These are phyloP conservation scores for Corynorhinus townsendii DNA, from an alignment of 2,113 vertebrate genomes.

Conservation along the genomic window DNA sequence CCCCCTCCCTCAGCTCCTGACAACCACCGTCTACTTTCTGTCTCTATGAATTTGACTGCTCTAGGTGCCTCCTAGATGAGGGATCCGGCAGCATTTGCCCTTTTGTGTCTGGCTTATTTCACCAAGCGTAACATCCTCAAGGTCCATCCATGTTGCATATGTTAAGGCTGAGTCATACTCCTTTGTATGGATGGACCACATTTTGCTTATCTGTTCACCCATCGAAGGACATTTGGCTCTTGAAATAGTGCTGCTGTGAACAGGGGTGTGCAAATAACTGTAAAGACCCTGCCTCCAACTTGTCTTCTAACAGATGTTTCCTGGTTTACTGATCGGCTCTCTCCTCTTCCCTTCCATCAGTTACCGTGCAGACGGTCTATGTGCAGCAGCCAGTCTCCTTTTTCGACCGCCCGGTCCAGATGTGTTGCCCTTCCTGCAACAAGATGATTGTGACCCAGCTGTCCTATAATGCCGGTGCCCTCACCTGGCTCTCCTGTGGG, in stretches of 20 bases:
- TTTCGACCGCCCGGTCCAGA: slow-evolving; percentile 84
- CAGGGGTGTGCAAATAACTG: accelerated
- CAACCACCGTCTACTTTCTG: accelerated
- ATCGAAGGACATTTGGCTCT: accelerated
- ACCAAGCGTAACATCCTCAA: background rate
- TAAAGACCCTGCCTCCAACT: background rate
- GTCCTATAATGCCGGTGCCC: slow-evolving; percentile 78
- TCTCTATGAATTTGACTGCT: background rate
- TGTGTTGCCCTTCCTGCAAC: slow-evolving; percentile 84
- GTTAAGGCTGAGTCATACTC: background rate
- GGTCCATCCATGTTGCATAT: background rate
- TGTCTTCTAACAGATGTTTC: accelerated
- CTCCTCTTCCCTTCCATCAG: slow-evolving; percentile 33
- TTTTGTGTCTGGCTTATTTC: background rate
- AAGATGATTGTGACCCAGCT: slow-evolving; percentile 83
- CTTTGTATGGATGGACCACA: accelerated
- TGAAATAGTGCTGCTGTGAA: accelerated
- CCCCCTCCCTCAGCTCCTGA: background rate
- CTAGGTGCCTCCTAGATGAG: accelerated
- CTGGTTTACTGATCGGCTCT: background rate
- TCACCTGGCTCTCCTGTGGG: slow-evolving; percentile 89
- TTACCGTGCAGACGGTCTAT: slow-evolving; percentile 84
- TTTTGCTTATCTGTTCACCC: background rate
- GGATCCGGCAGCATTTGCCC: background rate
- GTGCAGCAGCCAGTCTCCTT: slow-evolving; percentile 79